These are phyloP conservation scores for Bombyx huttoni DNA, from an alignment of 2,888 invertebrate species.

Conservation along the genomic window DNA sequence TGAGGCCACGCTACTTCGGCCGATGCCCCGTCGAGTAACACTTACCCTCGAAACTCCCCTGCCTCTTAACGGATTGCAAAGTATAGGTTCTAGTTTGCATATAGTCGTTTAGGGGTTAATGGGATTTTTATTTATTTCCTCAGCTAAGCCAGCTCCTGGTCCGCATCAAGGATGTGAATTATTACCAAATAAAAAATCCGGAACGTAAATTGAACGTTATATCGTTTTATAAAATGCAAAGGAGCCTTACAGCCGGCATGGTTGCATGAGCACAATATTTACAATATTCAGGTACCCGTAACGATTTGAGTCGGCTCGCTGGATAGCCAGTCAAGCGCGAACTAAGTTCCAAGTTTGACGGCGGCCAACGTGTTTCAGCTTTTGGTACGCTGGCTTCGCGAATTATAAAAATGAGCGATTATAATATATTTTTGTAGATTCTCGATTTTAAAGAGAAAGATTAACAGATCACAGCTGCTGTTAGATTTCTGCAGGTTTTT, in stretches of 20 bases:
- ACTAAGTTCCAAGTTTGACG: neutral
- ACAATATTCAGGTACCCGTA: neutral
- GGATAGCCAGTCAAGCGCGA: neutral
- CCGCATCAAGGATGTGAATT: too few relatives aligned
- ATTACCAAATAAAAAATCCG: neutral
- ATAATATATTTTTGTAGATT: too few relatives aligned
- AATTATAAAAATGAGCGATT: neutral
- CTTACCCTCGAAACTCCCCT: slow-evolving; percentile 3
- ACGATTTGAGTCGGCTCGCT: neutral
- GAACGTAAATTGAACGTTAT: neutral
- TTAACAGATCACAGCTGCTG: too few relatives aligned
- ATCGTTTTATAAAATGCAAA: neutral
- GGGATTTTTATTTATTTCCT: too few relatives aligned
- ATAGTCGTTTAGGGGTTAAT: too few relatives aligned
- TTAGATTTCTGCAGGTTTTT: too few relatives aligned
- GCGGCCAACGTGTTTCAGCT: neutral
- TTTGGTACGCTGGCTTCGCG: neutral
- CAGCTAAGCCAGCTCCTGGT: too few relatives aligned
- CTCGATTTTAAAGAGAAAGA: too few relatives aligned
- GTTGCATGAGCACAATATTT: neutral
- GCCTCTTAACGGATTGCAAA: neutral
- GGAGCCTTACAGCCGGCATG: neutral
- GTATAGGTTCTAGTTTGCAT: neutral
- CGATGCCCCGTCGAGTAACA: slow-evolving; percentile 1
- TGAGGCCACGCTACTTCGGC: slow-evolving; percentile 1